Conservation (phyloP, 2,797 vertebrate species). For the Gambelia wislizenii region DNA sequence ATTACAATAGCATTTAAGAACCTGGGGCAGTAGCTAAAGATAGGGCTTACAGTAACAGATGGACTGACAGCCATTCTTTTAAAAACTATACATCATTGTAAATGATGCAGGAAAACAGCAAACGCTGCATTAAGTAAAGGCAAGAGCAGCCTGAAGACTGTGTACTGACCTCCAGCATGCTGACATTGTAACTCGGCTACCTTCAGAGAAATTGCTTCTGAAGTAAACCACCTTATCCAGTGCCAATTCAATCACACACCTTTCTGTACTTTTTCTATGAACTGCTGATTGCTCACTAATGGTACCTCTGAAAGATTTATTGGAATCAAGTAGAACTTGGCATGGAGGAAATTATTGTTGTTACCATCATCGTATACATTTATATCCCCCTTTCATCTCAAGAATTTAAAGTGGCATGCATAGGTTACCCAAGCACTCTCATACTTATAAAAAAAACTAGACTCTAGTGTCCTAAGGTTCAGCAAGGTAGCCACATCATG, state of each 20-base stretch:
- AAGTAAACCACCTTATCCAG: not conserved
- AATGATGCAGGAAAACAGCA: constrained; percentile 33
- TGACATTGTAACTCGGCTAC: not conserved
- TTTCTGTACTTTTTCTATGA: not conserved
- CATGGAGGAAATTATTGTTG: not conserved
- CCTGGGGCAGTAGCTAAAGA: not conserved
- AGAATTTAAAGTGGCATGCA: not conserved
- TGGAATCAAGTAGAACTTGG: not conserved
- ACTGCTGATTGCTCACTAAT: not conserved
- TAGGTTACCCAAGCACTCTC: not conserved
- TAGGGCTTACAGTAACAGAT: constrained; percentile 35
- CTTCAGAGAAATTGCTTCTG: not conserved
- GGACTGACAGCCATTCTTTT: constrained; percentile 1
- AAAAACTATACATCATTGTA: constrained; percentile 20
- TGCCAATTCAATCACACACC: not conserved
- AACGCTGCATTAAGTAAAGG: constrained; percentile 14
- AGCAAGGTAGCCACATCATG: not conserved
- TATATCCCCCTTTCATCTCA: not conserved
- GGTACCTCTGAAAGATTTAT: not conserved
- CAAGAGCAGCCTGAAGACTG: not conserved
- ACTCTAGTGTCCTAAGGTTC: not conserved
- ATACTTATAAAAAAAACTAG: not conserved
- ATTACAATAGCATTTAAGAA: constrained; percentile 30
- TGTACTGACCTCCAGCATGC: not conserved
- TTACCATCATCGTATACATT: not conserved